These are phyloP conservation scores for Leptarthrus brevirostris DNA, from an alignment of 2,888 invertebrate genomes.

Conservation along the genomic window DNA sequence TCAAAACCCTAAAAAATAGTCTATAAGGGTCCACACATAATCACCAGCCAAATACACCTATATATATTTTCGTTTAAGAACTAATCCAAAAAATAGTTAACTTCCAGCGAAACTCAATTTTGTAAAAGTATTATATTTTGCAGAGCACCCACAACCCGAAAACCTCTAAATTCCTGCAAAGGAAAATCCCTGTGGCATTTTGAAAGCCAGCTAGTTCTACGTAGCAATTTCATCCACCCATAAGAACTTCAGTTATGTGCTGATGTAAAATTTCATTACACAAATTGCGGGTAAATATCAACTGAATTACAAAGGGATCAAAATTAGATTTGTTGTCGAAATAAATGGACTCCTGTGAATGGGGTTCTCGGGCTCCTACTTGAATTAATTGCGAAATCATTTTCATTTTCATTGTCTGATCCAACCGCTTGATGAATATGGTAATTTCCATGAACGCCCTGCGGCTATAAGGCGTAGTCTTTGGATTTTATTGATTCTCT, in stretches of 20 bases:
- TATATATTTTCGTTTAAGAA: too few relatives aligned
- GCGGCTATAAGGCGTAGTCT: background rate
- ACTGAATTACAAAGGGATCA: slow-evolving; percentile 61
- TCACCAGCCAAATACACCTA: too few relatives aligned
- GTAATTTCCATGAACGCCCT: slow-evolving; percentile 31
- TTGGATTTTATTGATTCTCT: slow-evolving; percentile 8
- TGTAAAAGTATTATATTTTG: too few relatives aligned
- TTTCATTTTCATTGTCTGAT: slow-evolving; percentile 44
- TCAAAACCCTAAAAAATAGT: too few relatives aligned
- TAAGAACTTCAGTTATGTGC: background rate
- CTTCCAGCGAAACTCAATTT: too few relatives aligned
- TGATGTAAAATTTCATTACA: slow-evolving; percentile 44
- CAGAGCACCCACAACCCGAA: too few relatives aligned
- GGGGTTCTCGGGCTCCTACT: slow-evolving; percentile 28
- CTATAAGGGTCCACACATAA: too few relatives aligned
- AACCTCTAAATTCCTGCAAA: too few relatives aligned
- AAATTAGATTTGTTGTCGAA: slow-evolving; percentile 61
- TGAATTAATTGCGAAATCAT: slow-evolving; percentile 46
- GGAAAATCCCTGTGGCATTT: background rate
- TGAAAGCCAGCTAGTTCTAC: too few relatives aligned
- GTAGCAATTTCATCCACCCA: too few relatives aligned
- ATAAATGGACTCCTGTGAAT: slow-evolving; percentile 27
- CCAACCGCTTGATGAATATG: slow-evolving; percentile 37
- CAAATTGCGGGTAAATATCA: slow-evolving; percentile 58
- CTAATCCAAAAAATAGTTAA: too few relatives aligned